A percentile compares a stretch with the other conserved stretches of the same genome.
phyloP scores from a whole-genome alignment of 1,140 invertebrate species.

The Leptonema lineaticorne region DNA sequence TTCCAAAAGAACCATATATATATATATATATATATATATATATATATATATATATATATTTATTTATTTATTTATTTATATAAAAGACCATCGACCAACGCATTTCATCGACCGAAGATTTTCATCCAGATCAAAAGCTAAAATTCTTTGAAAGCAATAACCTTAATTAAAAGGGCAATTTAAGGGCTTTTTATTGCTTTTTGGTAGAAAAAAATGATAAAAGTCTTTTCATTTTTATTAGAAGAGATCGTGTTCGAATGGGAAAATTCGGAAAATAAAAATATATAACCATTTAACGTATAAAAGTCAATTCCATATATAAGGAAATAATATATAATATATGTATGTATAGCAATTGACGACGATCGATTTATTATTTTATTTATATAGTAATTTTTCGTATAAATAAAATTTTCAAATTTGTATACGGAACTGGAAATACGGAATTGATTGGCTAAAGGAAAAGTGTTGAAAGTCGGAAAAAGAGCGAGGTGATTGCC shows the following conservation, averaged over 20 bases:
- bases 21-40: neutral
- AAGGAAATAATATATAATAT: no score
- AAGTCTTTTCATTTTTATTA: no score
- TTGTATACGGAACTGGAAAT: no score
- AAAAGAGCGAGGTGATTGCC: no score
- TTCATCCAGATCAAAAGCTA: neutral
- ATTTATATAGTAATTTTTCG: no score
- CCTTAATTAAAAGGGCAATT: neutral
- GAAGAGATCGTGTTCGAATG: no score
- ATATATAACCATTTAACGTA: no score
- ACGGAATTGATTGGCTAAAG: neutral
- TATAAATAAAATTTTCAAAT: no score
- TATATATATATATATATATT: neutral
- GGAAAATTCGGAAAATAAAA: no score
- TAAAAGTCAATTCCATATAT: neutral
- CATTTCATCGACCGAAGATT: neutral
- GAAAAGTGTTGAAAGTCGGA: neutral
- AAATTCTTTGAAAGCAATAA: conserved; percentile 14
- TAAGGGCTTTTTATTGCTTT: neutral
- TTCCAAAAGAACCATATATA: no score
- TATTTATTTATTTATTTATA: neutral
- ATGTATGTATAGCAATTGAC: no score
- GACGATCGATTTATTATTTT: no score
- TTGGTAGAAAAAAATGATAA: neutral
- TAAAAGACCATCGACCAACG: neutral